Percentiles rank a stretch among this genome's conserved stretches.
phyloP scores from a whole-genome alignment of 2,888 invertebrate genomes.

The Leucoma salicis region DNA sequence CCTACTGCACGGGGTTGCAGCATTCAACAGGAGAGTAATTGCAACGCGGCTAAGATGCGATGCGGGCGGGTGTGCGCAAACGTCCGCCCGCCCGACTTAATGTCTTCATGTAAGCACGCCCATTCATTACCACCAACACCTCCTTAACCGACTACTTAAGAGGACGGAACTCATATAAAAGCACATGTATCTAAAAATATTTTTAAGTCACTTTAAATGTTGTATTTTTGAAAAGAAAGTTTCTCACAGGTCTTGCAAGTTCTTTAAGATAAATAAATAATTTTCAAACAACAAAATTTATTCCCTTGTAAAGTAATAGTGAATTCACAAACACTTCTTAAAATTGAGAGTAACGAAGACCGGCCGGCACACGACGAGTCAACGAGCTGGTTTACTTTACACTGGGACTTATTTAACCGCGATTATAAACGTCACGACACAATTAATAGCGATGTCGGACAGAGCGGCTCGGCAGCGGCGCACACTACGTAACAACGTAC shows the following conservation, averaged over 20 bases:
- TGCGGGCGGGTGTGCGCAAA: slow-evolving; percentile 47
- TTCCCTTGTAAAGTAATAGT: background rate
- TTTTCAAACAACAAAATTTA: background rate
- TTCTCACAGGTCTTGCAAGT: background rate
- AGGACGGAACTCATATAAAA: no score
- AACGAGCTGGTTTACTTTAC: slow-evolving; percentile 22
- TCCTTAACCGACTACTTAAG: background rate
- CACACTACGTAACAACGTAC: slow-evolving; percentile 16
- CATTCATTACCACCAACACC: slow-evolving; percentile 27
- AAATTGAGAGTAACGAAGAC: background rate
- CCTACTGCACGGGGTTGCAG: slow-evolving; percentile 46
- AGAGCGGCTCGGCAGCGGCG: slow-evolving; percentile 6
- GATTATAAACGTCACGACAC: slow-evolving; percentile 35
- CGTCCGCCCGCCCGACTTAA: slow-evolving; percentile 55
- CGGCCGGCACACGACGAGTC: slow-evolving; percentile 20
- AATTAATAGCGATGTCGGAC: slow-evolving; percentile 31
- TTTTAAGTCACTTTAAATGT: no score
- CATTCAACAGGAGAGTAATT: slow-evolving; percentile 38
- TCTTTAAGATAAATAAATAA: background rate
- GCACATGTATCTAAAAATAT: background rate
- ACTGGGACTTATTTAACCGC: slow-evolving; percentile 34
- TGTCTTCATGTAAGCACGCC: slow-evolving; percentile 40
- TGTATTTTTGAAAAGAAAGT: background rate
- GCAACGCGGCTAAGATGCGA: slow-evolving; percentile 27
- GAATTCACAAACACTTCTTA: background rate